phyloP scores from a whole-genome alignment of 2,888 invertebrate genomes.

The Malthinus seriepunctatus region DNA sequence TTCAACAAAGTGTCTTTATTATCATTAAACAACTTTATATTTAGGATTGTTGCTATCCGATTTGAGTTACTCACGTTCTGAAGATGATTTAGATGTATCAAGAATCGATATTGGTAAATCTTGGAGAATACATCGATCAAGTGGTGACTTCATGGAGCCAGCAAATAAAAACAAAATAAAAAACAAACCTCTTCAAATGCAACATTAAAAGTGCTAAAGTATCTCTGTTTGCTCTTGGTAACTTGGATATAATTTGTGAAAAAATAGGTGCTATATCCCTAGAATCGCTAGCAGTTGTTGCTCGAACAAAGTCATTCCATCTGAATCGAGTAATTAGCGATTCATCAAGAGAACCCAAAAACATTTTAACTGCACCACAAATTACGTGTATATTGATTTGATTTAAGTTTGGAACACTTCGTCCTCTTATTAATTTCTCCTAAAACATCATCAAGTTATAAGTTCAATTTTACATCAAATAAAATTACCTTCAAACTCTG shows the following conservation, averaged over 20 bases:
- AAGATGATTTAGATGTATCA: too few species aligned
- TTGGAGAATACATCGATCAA: slow-evolving; percentile 51
- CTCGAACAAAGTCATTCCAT: slow-evolving; percentile 80
- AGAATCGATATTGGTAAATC: slow-evolving; percentile 86
- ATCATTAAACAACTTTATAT: slow-evolving; percentile 18
- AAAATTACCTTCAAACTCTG: slow-evolving; percentile 70
- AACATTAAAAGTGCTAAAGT: slow-evolving; percentile 90
- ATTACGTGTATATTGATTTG: slow-evolving; percentile 83
- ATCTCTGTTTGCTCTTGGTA: slow-evolving; percentile 93
- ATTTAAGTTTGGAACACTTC: slow-evolving; percentile 78
- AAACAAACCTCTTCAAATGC: slow-evolving; percentile 78
- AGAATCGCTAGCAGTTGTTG: slow-evolving; percentile 62
- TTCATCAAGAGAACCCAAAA: slow-evolving; percentile 85
- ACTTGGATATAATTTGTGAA: slow-evolving; percentile 75
- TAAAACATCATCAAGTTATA: slow-evolving; percentile 40
- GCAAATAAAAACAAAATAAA: slow-evolving; percentile 45
- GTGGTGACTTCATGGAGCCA: slow-evolving; percentile 38
- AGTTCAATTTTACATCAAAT: not conserved
- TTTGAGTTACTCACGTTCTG: slow-evolving; percentile 78
- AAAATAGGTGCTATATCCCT: slow-evolving; percentile 67
- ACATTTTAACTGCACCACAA: slow-evolving; percentile 94
- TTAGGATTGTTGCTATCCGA: slow-evolving; percentile 74
- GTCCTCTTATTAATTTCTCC: slow-evolving; percentile 85
- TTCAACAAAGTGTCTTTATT: not conserved
- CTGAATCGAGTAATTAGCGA: slow-evolving; percentile 82